Base-by-base conservation (phyloP, 92 coral and sea anemone species). In the Palythoa grandis region DNA sequence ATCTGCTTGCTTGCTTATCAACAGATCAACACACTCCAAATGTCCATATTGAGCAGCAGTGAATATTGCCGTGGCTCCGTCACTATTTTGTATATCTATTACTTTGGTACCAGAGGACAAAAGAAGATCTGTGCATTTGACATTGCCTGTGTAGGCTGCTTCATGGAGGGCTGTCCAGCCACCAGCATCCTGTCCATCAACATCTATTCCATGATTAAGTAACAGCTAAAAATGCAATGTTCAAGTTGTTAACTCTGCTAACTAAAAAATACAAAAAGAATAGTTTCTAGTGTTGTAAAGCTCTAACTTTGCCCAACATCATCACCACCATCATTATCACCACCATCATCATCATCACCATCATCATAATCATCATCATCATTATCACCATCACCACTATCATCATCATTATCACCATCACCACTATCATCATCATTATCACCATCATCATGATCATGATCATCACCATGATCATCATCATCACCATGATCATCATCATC, bases 111-210 rank as follows among this genome's bases (percentile, higher is more conserved):
- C 83, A 23, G 71, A 75, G 5, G 87, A 70, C 19, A 94, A 82
- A 2, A 94, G 94, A 23, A 54, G 20, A 3, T 89, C 53, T 3
- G 88, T 57, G 72, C 90, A 86, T 29, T 23, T 76, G 40, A 25
- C 39, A 53, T 82, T 68, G 7, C 95, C 98, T 53, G 91, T 84
- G 70, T 58, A 92, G 1, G 98, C 94, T 29, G 98, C 98, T 66
- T 94, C 98, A 38, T 94, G 98, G 5, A 94, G 74, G 2, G 95
- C 95, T 16, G 93, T 68, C 98, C 98, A 94, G 11, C 94, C 98
- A 14, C 98, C 95, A 25, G 89, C 91, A 77, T 94, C 98, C 86
- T 90, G 91, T 13, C 87, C 86, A 67, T 94, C 78, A 6, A 91
- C 74, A 50, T 92, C 88, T 10, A 90, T 39, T 47, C 86, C 79